phyloP scores from a whole-genome alignment of 1,140 invertebrate species.

The Brachionus rubens region DNA sequence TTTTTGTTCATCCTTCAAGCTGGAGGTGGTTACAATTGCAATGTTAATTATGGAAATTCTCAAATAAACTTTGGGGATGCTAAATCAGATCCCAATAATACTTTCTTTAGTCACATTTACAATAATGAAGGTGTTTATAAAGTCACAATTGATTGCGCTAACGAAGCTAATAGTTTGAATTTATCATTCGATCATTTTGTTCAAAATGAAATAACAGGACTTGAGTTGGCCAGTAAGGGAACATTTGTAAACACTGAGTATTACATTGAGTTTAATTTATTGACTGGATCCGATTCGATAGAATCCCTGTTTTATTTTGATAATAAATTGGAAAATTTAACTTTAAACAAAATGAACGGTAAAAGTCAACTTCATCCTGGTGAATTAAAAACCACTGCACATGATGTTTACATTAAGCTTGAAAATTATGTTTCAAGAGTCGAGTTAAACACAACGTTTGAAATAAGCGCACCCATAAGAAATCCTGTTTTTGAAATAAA shows the following conservation, averaged over 20 bases:
- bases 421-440: too few species aligned
- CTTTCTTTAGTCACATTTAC: constrained; percentile 9
- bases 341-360: too few species aligned
- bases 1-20: constrained; percentile 2
- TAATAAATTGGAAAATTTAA: too few species aligned
- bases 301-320: not conserved
- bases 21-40: not conserved
- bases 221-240: not conserved
- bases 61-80: not conserved
- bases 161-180: not conserved
- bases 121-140: not conserved
- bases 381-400: too few species aligned
- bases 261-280: not conserved
- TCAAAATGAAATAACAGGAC: not conserved
- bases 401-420: too few species aligned
- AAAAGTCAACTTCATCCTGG: too few species aligned
- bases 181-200: not conserved
- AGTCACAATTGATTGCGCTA: constrained; percentile 18
- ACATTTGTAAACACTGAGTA: not conserved
- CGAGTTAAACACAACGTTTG: too few species aligned
- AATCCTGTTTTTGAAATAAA: not conserved
- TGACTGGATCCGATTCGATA: not conserved
- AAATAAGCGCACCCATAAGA: constrained; percentile 22
- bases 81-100: not conserved
- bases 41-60: not conserved